Evolutionary conservation across 2,113 vertebrate species (phyloP).

Genomic region (Rhinoderma darwinii): DNA sequence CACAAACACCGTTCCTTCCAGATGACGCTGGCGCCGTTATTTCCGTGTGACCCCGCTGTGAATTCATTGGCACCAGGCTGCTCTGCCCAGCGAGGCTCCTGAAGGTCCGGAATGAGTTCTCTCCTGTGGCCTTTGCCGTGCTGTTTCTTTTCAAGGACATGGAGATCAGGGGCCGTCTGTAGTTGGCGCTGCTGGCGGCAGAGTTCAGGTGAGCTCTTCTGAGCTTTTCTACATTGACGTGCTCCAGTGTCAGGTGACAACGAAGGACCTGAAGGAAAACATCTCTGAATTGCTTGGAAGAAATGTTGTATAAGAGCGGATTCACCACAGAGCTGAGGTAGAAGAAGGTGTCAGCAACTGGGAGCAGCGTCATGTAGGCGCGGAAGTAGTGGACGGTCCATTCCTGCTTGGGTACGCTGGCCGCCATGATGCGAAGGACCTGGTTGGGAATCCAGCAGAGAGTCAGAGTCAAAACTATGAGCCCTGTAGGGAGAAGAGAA

Average conservation of each 20-base stretch:
- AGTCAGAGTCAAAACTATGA: slow-evolving; percentile 84
- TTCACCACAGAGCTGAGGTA: slow-evolving; percentile 95
- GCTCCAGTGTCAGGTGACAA: slow-evolving; percentile 81
- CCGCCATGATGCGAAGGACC: slow-evolving; percentile 87
- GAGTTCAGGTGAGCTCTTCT: slow-evolving; percentile 59
- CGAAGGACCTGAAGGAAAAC: slow-evolving; percentile 86
- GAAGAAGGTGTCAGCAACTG: slow-evolving; percentile 88
- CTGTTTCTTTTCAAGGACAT: slow-evolving; percentile 60
- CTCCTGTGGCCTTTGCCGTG: slow-evolving; percentile 51
- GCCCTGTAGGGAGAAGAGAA: slow-evolving; percentile 71
- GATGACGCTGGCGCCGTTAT: not conserved
- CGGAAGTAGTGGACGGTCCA: slow-evolving; percentile 83
- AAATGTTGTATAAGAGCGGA: slow-evolving; percentile 93
- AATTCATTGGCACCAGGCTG: not conserved
- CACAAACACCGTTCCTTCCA: slow-evolving; percentile 62
- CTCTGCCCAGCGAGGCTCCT: slow-evolving; percentile 59
- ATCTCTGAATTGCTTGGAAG: slow-evolving; percentile 87
- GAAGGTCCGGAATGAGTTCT: slow-evolving; percentile 70
- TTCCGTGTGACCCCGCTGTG: slow-evolving; percentile 45
- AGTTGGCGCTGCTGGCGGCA: slow-evolving; percentile 26
- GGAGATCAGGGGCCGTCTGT: slow-evolving; percentile 67
- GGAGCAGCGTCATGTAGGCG: slow-evolving; percentile 81
- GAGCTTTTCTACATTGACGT: slow-evolving; percentile 77
- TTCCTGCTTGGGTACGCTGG: slow-evolving; percentile 78
- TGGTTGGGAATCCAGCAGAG: slow-evolving; percentile 95